Evolutionary conservation across 2,113 vertebrate genomes (phyloP).

Genomic region (Sphaerodactylus townsendi): DNA sequence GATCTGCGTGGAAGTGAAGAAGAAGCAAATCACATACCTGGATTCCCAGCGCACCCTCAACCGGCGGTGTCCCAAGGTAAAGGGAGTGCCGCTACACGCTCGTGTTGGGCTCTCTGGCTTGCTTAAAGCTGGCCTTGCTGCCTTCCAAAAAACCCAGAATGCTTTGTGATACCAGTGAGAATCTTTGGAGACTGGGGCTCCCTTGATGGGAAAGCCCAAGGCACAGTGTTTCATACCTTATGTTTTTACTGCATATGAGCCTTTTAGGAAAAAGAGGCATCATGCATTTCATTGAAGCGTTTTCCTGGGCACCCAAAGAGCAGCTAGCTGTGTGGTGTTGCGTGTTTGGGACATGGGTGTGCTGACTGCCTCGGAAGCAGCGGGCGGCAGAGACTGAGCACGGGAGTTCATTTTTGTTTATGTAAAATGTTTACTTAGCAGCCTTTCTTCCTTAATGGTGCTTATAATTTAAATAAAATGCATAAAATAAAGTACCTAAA

Average conservation of each 20-base stretch:
- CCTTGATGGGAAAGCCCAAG: background rate
- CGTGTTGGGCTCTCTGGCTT: no score
- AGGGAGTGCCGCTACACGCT: background rate
- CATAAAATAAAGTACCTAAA: no score
- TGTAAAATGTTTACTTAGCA: no score
- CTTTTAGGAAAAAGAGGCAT: background rate
- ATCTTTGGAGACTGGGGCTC: background rate
- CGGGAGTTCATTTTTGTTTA: background rate
- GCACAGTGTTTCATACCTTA: background rate
- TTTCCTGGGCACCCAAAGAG: background rate
- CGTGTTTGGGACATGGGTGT: background rate
- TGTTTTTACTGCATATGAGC: no score
- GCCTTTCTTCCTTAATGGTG: no score
- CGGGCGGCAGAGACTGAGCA: background rate
- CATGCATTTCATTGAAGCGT: no score
- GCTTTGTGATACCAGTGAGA: no score
- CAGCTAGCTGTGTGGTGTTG: no score
- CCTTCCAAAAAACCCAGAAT: no score
- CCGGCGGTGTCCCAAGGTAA: slow-evolving; percentile 90
- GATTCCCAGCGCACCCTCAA: slow-evolving; percentile 93
- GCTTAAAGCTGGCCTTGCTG: fast-evolving
- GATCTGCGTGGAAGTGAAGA: slow-evolving; percentile 86
- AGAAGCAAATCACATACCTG: slow-evolving; percentile 87
- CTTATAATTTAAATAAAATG: no score
- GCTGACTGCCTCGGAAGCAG: background rate